Percentiles rank a stretch among this genome's conserved stretches.
Conservation (phyloP, 2,113 vertebrate genomes). For the Tiliqua scincoides region DNA sequence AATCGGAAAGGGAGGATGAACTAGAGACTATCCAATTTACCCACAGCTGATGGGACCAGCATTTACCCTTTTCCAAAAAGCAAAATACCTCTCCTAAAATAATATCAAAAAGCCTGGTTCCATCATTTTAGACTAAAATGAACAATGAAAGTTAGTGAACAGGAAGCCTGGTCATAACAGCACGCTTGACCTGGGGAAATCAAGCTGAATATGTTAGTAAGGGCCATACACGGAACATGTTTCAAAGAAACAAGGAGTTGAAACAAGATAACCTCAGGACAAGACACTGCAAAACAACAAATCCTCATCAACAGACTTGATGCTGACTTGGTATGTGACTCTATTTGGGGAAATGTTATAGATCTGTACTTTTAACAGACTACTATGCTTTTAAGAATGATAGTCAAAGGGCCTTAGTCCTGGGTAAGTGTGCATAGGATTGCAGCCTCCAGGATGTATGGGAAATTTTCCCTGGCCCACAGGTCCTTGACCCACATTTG, state of each 20-base stretch:
- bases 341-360: too few relatives aligned
- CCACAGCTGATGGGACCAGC: neutral
- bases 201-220: neutral
- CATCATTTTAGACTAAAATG: neutral
- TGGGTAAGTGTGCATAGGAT: too few relatives aligned
- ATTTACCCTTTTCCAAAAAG: neutral
- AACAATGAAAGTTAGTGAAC: accelerated
- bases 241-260: neutral
- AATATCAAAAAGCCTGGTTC: neutral
- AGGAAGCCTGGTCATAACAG: neutral
- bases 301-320: too few relatives aligned
- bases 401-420: too few relatives aligned
- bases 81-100: neutral
- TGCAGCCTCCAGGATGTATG: too few relatives aligned
- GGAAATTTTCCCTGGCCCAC: too few relatives aligned
- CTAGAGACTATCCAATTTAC: neutral
- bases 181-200: neutral
- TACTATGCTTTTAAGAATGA: too few relatives aligned
- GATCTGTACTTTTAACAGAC: too few relatives aligned
- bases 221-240: neutral
- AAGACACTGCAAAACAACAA: neutral
- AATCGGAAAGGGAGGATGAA: neutral
- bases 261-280: neutral
- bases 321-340: too few relatives aligned
- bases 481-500: too few relatives aligned